phyloP scores from a whole-genome alignment of 53 echinoderm and acorn worm genomes.

The Crossaster papposus region DNA sequence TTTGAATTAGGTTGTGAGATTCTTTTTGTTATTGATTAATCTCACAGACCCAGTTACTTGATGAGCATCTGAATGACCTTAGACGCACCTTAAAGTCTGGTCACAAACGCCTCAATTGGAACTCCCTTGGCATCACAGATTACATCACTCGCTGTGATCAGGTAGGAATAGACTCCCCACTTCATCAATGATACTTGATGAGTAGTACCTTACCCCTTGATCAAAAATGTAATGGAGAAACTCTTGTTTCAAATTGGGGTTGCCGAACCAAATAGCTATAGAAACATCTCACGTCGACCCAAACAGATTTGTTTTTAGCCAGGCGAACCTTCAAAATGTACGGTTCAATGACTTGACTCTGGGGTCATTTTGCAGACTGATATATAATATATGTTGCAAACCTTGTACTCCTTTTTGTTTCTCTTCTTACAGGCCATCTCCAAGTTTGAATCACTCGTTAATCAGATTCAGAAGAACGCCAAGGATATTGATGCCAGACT shows the following conservation, averaged over 20 bases:
- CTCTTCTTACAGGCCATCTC: slow-evolving; percentile 75
- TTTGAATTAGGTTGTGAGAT: too few species aligned
- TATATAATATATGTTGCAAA: not conserved
- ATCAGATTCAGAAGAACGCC: slow-evolving; percentile 99
- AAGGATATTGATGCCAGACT: slow-evolving; percentile 97
- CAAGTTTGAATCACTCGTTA: slow-evolving; percentile 97
- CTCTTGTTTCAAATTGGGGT: too few species aligned
- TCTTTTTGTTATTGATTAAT: too few species aligned
- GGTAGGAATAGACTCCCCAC: slow-evolving; percentile 39
- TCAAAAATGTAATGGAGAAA: too few species aligned
- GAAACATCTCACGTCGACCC: too few species aligned
- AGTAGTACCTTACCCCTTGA: too few species aligned
- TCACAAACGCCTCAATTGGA: slow-evolving; percentile 99
- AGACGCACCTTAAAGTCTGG: slow-evolving; percentile 89
- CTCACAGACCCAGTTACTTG: slow-evolving; percentile 82
- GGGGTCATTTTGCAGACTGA: too few species aligned
- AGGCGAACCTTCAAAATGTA: too few species aligned
- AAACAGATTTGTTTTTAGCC: too few species aligned
- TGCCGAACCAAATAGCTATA: too few species aligned
- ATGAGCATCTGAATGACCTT: slow-evolving; percentile 87
- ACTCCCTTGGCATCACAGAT: slow-evolving; percentile 91
- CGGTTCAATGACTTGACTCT: too few species aligned
- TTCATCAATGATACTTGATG: too few species aligned
- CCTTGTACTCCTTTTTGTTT: not conserved
- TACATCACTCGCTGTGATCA: slow-evolving; percentile 94